A percentile compares a stretch with the other conserved stretches of the same genome.
Evolutionary conservation across 2,797 vertebrate genomes (phyloP).

Genomic region (Sternotherus odoratus): DNA sequence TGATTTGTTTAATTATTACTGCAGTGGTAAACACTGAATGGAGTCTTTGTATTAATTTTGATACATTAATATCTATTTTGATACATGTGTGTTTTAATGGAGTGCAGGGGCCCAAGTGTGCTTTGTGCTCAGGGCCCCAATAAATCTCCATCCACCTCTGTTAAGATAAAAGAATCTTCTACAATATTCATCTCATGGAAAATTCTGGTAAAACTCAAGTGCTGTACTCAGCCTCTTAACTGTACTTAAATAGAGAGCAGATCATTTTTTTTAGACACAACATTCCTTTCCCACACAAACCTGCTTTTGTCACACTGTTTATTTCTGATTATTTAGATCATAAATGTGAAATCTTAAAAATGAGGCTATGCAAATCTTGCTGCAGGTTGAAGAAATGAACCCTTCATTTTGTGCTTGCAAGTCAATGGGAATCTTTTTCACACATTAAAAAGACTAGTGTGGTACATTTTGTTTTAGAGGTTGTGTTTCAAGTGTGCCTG

Average conservation of each 20-base stretch:
- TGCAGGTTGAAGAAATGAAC: background rate
- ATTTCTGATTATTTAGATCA: background rate
- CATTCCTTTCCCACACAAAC: background rate
- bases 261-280: rapidly evolving
- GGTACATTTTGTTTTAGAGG: rapidly evolving
- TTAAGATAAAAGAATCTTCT: background rate
- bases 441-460: background rate
- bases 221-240: rapidly evolving
- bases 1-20: too few relatives aligned
- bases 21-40: too few relatives aligned
- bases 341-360: too few relatives aligned
- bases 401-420: background rate
- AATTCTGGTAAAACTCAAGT: rapidly evolving
- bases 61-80: too few relatives aligned
- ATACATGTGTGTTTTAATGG: too few relatives aligned
- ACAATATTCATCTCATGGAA: rapidly evolving
- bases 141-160: too few relatives aligned
- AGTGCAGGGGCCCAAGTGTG: too few relatives aligned
- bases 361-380: background rate
- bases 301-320: rapidly evolving
- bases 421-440: background rate
- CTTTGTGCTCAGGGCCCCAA: too few relatives aligned
- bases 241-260: rapidly evolving
- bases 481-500: rapidly evolving
- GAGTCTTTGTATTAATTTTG: too few relatives aligned